Evolutionary conservation across 2,888 invertebrate species (phyloP), one percentile per base, ranked within the genome.

Genomic region (Drosophila demipolita): DNA sequence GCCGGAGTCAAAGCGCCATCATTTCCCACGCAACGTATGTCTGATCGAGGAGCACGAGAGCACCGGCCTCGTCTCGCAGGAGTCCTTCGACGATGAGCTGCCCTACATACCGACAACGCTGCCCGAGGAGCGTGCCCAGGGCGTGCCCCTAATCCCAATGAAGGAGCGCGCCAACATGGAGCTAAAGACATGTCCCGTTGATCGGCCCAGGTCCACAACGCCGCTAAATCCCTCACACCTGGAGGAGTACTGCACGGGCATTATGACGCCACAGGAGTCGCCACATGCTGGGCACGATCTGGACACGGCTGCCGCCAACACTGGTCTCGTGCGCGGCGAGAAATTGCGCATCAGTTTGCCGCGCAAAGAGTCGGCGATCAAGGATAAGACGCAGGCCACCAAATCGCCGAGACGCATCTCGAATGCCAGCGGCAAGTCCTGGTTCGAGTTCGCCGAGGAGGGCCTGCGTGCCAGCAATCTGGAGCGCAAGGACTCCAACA

Each of bases 81-180:
- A 97, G 91, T 97, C 97, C 45, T 96, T 97, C 90, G 97, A 97
- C 89, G 96, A 96, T 86, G 97, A 97, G 93, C 94, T 98, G 90
- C 98, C 98, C 2, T 97, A 97, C 92, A 95, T 98, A 89, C 97
- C 98, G 66, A 97, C 98, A n/a, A 98, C 97, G 63, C 93, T 98
- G 90, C 98, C 98, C 26, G 94, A 95, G 91, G 98, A 98, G 93
- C 95, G 97, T 75, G 96, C 97, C 20, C 95, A 96, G 73, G 97
- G 96, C 33, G 94, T 97, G 78, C 96, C 97, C 23, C 95, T 98
- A 89, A 95, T 97, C 77, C 97, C 98, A 32, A 95, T 97, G 83
- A 96, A 96, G 89, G 96, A 96, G 90, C 94, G 96, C 57, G 93
- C 94, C 57, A 94, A 94, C 26, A 94, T 94, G 91, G 95, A 95